Base-by-base conservation (phyloP, 2,888 invertebrate genomes). In the Scaptomyza flava region DNA sequence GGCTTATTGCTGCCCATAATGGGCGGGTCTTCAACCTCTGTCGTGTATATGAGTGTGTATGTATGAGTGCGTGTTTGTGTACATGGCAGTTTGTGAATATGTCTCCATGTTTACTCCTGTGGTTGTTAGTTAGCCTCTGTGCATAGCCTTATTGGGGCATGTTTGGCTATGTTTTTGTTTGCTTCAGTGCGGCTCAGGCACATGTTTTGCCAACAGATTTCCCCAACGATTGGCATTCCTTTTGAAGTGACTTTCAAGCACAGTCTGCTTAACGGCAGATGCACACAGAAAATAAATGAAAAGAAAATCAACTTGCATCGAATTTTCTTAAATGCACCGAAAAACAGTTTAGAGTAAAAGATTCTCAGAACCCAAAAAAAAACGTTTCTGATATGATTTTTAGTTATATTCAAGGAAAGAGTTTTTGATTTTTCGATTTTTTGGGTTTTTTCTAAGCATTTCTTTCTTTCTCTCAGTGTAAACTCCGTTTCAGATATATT, bases 1-100 rank as follows among this genome's bases (percentile, higher is more conserved):
- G 84, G 87, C 87, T 81, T 85, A 85, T 81, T 84, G 81, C 81
- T 72, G 75, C 76, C 80, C 78, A 70, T 81, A 77, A 86, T 81
- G 75, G 81, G 66, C 59, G 67, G 71, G 17, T 54, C 69, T 62
- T 66, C 60, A 67, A 34, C 50, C 41, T 41, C 17, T 41, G 41
- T 41, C 34, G 34, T 50, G 63, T 59, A 33, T 53, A 46, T 53
- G 33, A 47, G 17, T 57, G 11, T 36, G 11, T 46, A 31, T 57
- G 14, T 47, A 27, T 56, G 23, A 51, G 30, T 48, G 20, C 51
- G 45, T 50, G 33, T 27, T 38, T 36, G 33, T 27, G 38, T 17
- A 17, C 23, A 23, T 23, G 23, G 23, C 50, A 7, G 50, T 36
- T 23, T 23, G 23, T 23, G 23, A 23, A 23, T 36, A 9, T 46